A percentile compares a stretch with the other conserved stretches of the same genome.
Conservation (phyloP, 1,140 invertebrate species). For the Octopus bimaculoides region DNA sequence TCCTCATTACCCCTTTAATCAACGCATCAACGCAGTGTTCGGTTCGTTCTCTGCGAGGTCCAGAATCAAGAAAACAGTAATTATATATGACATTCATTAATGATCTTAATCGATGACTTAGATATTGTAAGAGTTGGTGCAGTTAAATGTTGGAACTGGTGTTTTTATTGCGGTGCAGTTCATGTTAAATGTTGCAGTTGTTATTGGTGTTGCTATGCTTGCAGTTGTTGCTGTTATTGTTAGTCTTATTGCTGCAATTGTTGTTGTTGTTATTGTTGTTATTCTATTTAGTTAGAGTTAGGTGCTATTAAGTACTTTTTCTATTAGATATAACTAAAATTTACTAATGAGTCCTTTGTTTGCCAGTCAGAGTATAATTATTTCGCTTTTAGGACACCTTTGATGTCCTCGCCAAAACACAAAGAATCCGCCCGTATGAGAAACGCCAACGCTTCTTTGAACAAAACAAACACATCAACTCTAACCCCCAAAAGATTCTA, state of each 20-base stretch:
- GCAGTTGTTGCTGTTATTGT: constrained; percentile 4
- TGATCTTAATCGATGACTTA: not conserved
- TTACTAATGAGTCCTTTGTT: not conserved
- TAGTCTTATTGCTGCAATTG: not conserved
- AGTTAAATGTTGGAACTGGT: not conserved
- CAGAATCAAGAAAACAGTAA: not conserved
- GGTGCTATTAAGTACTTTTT: not conserved
- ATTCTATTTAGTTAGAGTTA: not conserved
- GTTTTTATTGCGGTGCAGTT: not conserved
- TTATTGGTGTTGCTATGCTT: not conserved
- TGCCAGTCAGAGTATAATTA: not conserved
- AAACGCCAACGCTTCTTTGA: no score
- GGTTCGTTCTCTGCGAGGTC: not conserved
- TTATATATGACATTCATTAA: not conserved
- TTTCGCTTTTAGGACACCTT: not conserved
- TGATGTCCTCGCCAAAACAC: no score
- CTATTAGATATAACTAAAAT: not conserved
- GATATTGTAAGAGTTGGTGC: not conserved
- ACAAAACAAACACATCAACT: no score
- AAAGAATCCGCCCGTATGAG: no score
- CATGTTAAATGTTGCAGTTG: not conserved
- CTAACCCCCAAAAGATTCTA: no score
- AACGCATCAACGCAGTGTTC: not conserved
- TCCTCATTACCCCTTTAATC: not conserved
- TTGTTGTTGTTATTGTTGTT: constrained; percentile 8